Base-by-base conservation (phyloP, 2,113 vertebrate species). In the Ibidorhyncha struthersii region DNA sequence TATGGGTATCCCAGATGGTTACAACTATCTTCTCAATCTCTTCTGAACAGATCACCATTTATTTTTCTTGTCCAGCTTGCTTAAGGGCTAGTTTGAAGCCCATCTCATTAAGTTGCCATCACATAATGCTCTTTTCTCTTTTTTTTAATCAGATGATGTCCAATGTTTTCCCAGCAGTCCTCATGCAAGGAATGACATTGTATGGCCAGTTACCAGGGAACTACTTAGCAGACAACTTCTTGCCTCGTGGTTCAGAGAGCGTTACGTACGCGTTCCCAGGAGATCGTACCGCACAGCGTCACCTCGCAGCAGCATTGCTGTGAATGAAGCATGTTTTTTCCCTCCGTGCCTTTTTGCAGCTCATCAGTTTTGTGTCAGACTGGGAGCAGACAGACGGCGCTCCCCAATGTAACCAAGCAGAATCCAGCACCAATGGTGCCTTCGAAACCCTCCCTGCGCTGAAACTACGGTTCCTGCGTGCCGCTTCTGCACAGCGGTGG, bases 181-280 rank as follows among this genome's bases (percentile, higher is more conserved):
- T 90, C 36, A 40, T 87, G 43, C 36, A 65, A 89, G 49, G 73
- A 85, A 25, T 25, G 56, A 69, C 52, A 49, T 30, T 82, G 49
- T 63, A 56, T 65, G 87, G 84, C 58, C 61, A 91, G 14, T 89
- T 95, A 93, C 61, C 38, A 67, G 61, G 77, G 49, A 94, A 47
- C 38, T 93, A 74, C 89, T 91, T 90, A 89, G 70, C 52, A 88
- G 70, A n/a, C 78, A 79, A 5, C 53, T 76, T 85, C 61, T 85
- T 67, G 38, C 36, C 34, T 82, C 29, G 7, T 62, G 38, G 41
- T 78, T 87, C 89, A 53, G n/a, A 84, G 59, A 89, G 32, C 3
- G 2, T 53, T 89, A 52, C 12, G 5, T 67, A 11, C 0, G 1
- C 36, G 17, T 74, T 91, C 70, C 41, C 34, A 17, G 43, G 66